Base-by-base conservation (phyloP, 92 coral and sea anemone genomes). In the Epizoanthus rinbou region DNA sequence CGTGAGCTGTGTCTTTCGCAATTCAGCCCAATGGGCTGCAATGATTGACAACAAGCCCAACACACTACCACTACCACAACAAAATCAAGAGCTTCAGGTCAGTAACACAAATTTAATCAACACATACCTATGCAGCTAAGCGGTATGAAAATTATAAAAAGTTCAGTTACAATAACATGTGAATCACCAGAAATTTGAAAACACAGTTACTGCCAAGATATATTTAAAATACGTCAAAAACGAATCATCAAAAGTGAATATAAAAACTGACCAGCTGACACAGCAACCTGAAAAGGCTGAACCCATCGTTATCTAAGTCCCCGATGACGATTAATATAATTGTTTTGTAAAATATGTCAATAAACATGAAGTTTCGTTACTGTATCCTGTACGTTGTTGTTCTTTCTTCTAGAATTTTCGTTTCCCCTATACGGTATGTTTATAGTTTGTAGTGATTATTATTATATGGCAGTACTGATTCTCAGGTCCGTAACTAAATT, bases 231-330 rank as follows among this genome's bases (percentile, higher is more conserved):
- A 65, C 43, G 43, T 65, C 45, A 65, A 65, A 24, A 65, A 65
- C 71, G 14, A 65, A 65, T 65, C n/a, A 65, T 65, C 43, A 65
- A 65, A 65, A 25, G 1, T 24, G 43, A 65, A 65, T 65, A 65
- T 63, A 63, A 63, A 65, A 65, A 65, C 71, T 8, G 66, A 60
- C 66, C 66, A 60, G 66, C 4, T 60, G 4, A 60, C 66, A 60
- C 66, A 60, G n/a, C 66, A 60, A 60, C 66, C 66, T 60, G 66
- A 60, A 60, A 6, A 60, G 66, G 66, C 66, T 60, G 66, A 60
- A 60, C 66, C n/a, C 66, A 60, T 60, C 66, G 8, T 60, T 0
- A 60, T 60, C 66, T 1, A 60, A 60, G 66, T 60, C 66, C 66
- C 66, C 11, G 8, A 60, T 21, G 66, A 60, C 66, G 66, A 60